Evolutionary conservation across 2,888 invertebrate species (phyloP).

Genomic region (Cylindroiulus punctatus): DNA sequence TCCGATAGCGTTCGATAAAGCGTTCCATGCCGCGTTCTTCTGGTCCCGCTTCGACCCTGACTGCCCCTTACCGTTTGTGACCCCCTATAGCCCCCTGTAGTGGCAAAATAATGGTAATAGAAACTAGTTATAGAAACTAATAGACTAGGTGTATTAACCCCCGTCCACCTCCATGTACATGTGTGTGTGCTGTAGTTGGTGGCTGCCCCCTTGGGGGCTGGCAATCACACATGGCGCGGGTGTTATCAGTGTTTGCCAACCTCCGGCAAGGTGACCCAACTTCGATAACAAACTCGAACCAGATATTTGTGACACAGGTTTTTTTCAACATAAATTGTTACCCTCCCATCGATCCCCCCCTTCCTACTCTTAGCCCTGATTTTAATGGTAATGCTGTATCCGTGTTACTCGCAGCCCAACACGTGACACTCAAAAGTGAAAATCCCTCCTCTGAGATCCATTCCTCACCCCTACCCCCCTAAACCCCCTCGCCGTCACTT

Average conservation of each 20-base stretch:
- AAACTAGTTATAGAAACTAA: no score
- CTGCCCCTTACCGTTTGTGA: no score
- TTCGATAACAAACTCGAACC: no score
- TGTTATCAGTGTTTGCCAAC: neutral
- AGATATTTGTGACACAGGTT: neutral
- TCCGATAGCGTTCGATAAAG: no score
- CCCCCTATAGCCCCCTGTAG: no score
- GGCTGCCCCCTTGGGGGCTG: neutral
- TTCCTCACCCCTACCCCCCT: slow-evolving; percentile 23
- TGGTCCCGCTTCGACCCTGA: no score
- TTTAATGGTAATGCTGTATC: slow-evolving; percentile 1
- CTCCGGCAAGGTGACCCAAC: no score
- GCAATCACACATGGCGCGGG: neutral
- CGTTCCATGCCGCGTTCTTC: no score
- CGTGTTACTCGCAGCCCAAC: neutral
- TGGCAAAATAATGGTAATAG: no score
- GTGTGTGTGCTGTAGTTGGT: no score
- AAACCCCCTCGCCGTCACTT: neutral
- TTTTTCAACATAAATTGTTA: neutral
- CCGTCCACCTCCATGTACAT: no score
- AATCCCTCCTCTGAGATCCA: slow-evolving; percentile 35
- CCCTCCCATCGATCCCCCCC: neutral
- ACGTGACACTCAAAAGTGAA: slow-evolving; percentile 13
- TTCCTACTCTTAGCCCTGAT: neutral
- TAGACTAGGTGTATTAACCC: no score